A percentile compares a stretch with the other conserved stretches of the same genome.
Conservation (phyloP, 2,888 invertebrate species). For the Melipona bicolor region DNA sequence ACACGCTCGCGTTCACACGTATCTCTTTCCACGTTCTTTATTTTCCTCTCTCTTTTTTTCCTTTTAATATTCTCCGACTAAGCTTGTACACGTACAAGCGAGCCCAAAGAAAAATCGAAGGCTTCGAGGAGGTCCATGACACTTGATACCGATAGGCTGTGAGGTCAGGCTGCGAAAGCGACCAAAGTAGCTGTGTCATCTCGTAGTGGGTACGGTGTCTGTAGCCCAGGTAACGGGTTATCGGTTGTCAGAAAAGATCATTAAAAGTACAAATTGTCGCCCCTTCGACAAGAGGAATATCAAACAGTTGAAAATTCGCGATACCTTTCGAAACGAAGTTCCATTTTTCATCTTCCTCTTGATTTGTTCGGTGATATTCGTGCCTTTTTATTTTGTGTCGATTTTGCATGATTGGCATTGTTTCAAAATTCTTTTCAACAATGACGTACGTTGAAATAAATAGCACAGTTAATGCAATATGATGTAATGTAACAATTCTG, state of each 20-base stretch:
- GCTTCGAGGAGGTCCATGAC: slow-evolving; percentile 38
- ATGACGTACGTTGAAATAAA: too few relatives aligned
- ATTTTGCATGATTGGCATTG: too few relatives aligned
- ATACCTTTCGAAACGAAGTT: not conserved
- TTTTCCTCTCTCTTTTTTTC: too few relatives aligned
- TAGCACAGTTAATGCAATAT: too few relatives aligned
- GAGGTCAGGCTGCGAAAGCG: slow-evolving; percentile 46
- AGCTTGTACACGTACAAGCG: slow-evolving; percentile 1
- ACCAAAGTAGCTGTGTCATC: slow-evolving; percentile 60
- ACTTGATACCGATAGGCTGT: slow-evolving; percentile 42
- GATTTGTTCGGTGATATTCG: too few relatives aligned
- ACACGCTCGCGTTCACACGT: not conserved
- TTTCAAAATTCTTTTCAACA: too few relatives aligned
- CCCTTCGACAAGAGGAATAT: not conserved
- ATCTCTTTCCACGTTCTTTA: not conserved
- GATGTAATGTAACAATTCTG: too few relatives aligned
- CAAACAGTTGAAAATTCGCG: not conserved
- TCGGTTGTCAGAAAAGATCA: slow-evolving; percentile 40
- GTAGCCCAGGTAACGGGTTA: slow-evolving; percentile 49
- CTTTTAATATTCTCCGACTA: not conserved
- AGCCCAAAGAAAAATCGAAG: slow-evolving; percentile 16
- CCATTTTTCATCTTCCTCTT: too few relatives aligned
- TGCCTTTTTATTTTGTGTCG: too few relatives aligned
- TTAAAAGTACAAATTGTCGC: slow-evolving; percentile 52
- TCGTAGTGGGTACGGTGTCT: slow-evolving; percentile 28